Conservation (phyloP, 2,888 invertebrate genomes). For the Dynastes hyllus region DNA sequence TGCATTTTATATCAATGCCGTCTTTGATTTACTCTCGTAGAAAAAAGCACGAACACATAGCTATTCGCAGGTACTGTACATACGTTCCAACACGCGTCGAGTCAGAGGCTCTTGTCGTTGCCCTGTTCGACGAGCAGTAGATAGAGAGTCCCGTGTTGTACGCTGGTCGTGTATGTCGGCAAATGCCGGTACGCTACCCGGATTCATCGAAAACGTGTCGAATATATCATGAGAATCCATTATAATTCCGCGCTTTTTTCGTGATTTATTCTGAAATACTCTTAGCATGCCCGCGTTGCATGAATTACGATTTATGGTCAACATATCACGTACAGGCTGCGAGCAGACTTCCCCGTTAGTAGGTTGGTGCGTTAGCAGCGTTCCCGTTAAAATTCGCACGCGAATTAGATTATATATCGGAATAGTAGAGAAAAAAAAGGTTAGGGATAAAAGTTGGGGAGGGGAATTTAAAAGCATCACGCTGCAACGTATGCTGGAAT, state of each 20-base stretch:
- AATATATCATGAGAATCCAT: conserved; percentile 24
- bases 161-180: neutral
- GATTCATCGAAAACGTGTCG: conserved; percentile 3
- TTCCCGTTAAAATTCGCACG: neutral
- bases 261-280: conserved; percentile 27
- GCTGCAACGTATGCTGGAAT: neutral
- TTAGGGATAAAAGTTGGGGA: neutral
- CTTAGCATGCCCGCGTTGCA: conserved; percentile 7
- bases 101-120: neutral
- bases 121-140: neutral
- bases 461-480: neutral
- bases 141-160: neutral
- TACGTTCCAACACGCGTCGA: neutral
- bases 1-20: neutral
- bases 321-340: conserved; percentile 4
- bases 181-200: no score
- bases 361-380: neutral
- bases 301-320: conserved; percentile 17
- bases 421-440: neutral
- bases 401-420: conserved; percentile 10
- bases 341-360: neutral
- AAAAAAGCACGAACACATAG: neutral
- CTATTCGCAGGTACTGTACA: conserved; percentile 1
- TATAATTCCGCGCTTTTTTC: conserved; percentile 13
- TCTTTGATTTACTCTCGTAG: conserved; percentile 1